Base-by-base conservation (phyloP, 2,113 vertebrate genomes). In the Hiodon tergisus region DNA sequence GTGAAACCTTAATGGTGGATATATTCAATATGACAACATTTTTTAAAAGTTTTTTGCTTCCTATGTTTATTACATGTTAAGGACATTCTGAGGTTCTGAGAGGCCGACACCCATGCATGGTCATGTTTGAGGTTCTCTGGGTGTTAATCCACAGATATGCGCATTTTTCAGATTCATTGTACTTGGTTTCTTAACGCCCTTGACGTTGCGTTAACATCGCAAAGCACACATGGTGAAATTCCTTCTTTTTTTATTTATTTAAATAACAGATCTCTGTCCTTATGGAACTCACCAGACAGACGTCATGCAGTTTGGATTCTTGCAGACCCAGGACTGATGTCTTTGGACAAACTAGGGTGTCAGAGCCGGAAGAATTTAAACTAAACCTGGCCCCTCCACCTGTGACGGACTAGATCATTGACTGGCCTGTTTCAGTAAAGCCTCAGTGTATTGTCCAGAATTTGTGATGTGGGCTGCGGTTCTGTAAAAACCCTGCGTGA, bases 301-400 rank as follows among this genome's bases (percentile, higher is more conserved):
- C 61, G 10, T 55, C 51, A 31, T 6, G 59, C 52, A 55, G 60
- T 11, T 9, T 13, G 61, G 72, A 65, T 17, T 65, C 72, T 50
- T 65, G 61, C 52, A 73, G 65, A 47, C 61, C 31, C 2, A 62
- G 51, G 17, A 7, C 60, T 46, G 11, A 31, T n/a, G 47, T 65
- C 61, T 73, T 73, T 52, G 13, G 63, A 6, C 51, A 10, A 5
- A 13, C 9, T 54, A 61, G 72, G 11, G 55, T 73, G 52, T 63
- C 14, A 10, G 72, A 73, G 51, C 61, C 16, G 50, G 48, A 60
- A 31, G 72, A 73, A 13, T 73, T 73, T 17, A 73, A 73, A 53
- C 72, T 73, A 17, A 73, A 73, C 52, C 52, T 73, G 16, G 61
- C 61, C 14, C 61, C 72, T 3, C 72, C 72, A 31, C 72, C 72